phyloP scores from a whole-genome alignment of 1,140 invertebrate species.

The Diorhabda sublineata region DNA sequence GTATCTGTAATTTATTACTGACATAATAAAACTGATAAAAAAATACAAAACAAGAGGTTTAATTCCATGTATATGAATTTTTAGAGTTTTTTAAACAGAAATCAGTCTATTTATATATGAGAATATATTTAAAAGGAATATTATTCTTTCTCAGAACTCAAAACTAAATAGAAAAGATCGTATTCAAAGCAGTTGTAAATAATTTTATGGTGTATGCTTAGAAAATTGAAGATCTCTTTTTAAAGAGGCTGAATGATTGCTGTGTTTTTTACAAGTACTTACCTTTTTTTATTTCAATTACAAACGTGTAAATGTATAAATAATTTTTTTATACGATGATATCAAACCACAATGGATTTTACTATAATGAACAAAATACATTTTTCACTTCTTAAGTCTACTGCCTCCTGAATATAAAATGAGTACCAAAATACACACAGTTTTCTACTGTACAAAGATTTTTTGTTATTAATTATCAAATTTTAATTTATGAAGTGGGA shows the following conservation, averaged over 20 bases:
- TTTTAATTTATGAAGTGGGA: too few species aligned
- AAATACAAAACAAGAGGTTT: constrained; percentile 18
- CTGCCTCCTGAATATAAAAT: too few species aligned
- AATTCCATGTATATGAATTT: constrained; percentile 28
- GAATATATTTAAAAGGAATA: constrained; percentile 7
- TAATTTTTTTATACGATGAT: too few species aligned
- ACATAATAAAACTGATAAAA: background rate
- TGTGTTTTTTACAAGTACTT: background rate
- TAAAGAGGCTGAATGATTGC: constrained; percentile 15
- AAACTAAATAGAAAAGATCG: background rate
- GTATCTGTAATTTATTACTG: constrained; percentile 1
- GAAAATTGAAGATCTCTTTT: constrained; percentile 8
- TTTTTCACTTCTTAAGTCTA: too few species aligned
- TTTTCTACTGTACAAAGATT: too few species aligned
- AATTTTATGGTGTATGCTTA: constrained; percentile 14
- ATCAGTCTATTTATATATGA: constrained; percentile 14
- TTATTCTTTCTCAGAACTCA: constrained; percentile 14
- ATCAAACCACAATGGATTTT: too few species aligned
- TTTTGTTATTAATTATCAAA: too few species aligned
- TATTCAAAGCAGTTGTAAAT: constrained; percentile 18
- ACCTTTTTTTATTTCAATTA: constrained; percentile 18
- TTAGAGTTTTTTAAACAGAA: constrained; percentile 17
- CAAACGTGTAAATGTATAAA: background rate
- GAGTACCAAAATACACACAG: too few species aligned
- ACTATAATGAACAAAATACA: too few species aligned